These are phyloP conservation scores for Perdita meconis DNA, from an alignment of 2,888 invertebrate genomes.

Conservation along the genomic window DNA sequence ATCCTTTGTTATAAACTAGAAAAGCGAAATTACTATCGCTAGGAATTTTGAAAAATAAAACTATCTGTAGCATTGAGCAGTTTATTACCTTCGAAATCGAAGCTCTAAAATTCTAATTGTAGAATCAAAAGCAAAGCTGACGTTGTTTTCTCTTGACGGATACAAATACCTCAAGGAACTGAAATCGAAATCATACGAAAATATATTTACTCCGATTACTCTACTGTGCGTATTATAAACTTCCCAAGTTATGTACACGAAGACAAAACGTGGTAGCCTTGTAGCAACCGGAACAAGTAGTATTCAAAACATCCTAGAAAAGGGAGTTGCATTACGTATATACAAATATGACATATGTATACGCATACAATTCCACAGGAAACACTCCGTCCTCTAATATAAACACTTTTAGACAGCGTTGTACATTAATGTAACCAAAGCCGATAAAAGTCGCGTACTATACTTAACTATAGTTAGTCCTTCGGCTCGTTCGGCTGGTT, in stretches of 20 bases:
- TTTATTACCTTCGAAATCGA: not conserved
- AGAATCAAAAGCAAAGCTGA: not conserved
- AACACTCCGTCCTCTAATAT: constrained; percentile 51
- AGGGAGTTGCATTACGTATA: constrained; percentile 61
- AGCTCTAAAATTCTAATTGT: not conserved
- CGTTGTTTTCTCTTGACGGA: not conserved
- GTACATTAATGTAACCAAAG: constrained; percentile 59
- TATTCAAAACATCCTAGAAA: constrained; percentile 67
- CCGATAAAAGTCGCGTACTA: constrained; percentile 61
- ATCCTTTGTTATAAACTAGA: not conserved
- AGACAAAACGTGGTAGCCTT: constrained; percentile 58
- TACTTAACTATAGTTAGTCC: constrained; percentile 63
- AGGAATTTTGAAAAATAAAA: not conserved
- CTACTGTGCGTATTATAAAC: constrained; percentile 28
- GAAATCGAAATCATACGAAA: constrained; percentile 40
- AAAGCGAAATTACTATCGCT: not conserved
- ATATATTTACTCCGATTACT: constrained; percentile 32
- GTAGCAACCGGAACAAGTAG: constrained; percentile 50
- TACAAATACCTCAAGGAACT: not conserved
- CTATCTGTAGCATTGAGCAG: not conserved
- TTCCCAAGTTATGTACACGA: constrained; percentile 45
- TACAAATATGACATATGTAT: constrained; percentile 57
- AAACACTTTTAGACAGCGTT: constrained; percentile 58
- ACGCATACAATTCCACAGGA: constrained; percentile 58
- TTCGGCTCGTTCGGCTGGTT: constrained; percentile 53